Percentiles rank a stretch among this genome's conserved stretches.
phyloP scores from a whole-genome alignment of 2,888 invertebrate species.

The Fragum sueziense region DNA sequence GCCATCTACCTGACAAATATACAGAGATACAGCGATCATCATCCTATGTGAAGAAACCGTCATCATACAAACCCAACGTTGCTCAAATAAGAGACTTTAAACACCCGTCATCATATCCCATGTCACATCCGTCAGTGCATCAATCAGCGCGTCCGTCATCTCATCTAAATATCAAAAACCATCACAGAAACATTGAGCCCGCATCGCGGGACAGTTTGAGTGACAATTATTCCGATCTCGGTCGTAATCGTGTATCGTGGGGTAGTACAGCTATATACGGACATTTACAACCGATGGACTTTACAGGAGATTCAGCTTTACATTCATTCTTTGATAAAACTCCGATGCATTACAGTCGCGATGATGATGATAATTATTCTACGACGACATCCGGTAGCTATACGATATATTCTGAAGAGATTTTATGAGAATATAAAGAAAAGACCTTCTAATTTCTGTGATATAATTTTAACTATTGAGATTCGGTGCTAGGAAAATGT shows the following conservation, averaged over 20 bases:
- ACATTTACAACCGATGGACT: conserved; percentile 50
- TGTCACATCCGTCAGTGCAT: no score
- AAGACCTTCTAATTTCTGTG: conserved; percentile 4
- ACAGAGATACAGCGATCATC: conserved; percentile 27
- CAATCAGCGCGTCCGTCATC: conserved; percentile 19
- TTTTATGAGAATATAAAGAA: conserved; percentile 42
- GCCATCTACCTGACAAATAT: conserved; percentile 32
- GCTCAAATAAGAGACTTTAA: conserved; percentile 44
- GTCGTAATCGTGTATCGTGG: conserved; percentile 45
- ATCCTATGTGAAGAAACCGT: conserved; percentile 53
- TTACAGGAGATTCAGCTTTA: conserved; percentile 55
- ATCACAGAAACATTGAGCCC: conserved; percentile 23
- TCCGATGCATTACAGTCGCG: conserved; percentile 28
- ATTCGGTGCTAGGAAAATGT: conserved; percentile 11
- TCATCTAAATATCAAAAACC: conserved; percentile 39
- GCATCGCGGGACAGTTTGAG: conserved; percentile 39
- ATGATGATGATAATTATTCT: conserved; percentile 59
- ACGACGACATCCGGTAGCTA: conserved; percentile 62
- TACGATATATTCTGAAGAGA: conserved; percentile 59
- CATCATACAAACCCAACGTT: conserved; percentile 50
- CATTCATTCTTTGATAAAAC: conserved; percentile 63
- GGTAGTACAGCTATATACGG: conserved; percentile 47
- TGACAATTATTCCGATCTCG: conserved; percentile 31
- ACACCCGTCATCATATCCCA: conserved; percentile 24
- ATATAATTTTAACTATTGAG: conserved; percentile 5